phyloP scores from a whole-genome alignment of 2,797 vertebrate species.

The Poeciliopsis infans region DNA sequence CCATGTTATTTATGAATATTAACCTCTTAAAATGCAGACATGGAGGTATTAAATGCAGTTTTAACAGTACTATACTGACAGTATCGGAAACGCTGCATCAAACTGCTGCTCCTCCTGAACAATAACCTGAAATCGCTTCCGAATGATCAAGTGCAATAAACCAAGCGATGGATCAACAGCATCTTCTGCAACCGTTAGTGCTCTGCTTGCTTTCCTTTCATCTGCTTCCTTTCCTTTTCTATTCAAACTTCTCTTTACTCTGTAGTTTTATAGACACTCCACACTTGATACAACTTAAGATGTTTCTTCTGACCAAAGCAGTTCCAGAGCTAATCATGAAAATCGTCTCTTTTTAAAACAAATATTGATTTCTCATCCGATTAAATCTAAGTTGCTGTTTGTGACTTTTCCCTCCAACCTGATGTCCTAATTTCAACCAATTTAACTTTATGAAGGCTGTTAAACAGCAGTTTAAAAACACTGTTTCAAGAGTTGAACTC shows the following conservation, averaged over 20 bases:
- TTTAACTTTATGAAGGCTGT: neutral
- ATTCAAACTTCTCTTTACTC: neutral
- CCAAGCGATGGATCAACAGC: slow-evolving; percentile 49
- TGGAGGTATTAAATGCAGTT: slow-evolving; percentile 44
- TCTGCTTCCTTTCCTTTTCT: neutral
- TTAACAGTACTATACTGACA: slow-evolving; percentile 41
- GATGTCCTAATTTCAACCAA: neutral
- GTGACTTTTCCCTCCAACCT: neutral
- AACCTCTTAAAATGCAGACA: slow-evolving; percentile 31
- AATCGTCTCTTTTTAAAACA: neutral
- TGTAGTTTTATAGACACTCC: neutral
- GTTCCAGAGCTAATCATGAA: neutral
- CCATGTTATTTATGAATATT: slow-evolving; percentile 65
- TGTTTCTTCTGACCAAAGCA: neutral
- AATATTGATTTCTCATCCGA: neutral
- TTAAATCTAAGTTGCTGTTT: neutral
- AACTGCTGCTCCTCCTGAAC: slow-evolving; percentile 46
- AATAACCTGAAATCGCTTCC: slow-evolving; percentile 58
- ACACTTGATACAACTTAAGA: neutral
- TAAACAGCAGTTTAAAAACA: neutral
- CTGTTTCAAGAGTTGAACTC: neutral
- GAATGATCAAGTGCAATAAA: slow-evolving; percentile 80
- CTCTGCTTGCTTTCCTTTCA: neutral
- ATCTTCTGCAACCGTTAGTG: neutral
- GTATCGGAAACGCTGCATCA: slow-evolving; percentile 28